phyloP scores from a whole-genome alignment of 2,888 invertebrate genomes.

The Clostera curtula region DNA sequence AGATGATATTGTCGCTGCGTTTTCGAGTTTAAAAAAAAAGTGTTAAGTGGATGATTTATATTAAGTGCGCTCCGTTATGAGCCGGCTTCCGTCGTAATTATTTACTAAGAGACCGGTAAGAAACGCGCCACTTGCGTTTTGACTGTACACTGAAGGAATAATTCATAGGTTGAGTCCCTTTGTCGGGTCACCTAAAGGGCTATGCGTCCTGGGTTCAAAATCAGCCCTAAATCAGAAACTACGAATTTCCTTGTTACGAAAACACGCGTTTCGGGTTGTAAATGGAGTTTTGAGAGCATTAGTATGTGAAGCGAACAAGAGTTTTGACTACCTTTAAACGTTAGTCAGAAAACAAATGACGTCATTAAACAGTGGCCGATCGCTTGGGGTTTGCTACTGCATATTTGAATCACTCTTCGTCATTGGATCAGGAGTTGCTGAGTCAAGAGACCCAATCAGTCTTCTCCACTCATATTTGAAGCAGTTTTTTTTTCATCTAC shows the following conservation, averaged over 20 bases:
- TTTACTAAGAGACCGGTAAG: constrained; percentile 36
- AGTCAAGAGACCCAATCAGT: no score
- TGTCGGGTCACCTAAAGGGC: constrained; percentile 25
- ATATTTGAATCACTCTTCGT: no score
- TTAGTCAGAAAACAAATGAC: no score
- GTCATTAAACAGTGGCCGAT: no score
- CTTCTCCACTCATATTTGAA: no score
- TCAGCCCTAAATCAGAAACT: constrained; percentile 1
- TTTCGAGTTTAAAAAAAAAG: constrained; percentile 52
- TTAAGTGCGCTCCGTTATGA: constrained; percentile 58
- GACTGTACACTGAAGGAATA: constrained; percentile 40
- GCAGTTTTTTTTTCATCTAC: no score
- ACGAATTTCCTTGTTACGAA: no score
- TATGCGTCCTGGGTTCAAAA: constrained; percentile 16
- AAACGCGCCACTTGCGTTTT: constrained; percentile 37
- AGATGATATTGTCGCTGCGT: constrained; percentile 60
- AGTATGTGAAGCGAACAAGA: not conserved
- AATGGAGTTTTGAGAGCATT: constrained; percentile 1
- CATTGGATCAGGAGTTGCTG: no score
- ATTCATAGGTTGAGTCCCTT: constrained; percentile 41
- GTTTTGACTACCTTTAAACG: not conserved
- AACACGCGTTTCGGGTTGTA: constrained; percentile 6
- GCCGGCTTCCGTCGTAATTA: constrained; percentile 65
- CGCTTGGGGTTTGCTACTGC: no score
- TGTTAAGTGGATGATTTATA: constrained; percentile 74